Evolutionary conservation across 2,797 vertebrate species (phyloP).

Genomic region (Nannoperca obscura): DNA sequence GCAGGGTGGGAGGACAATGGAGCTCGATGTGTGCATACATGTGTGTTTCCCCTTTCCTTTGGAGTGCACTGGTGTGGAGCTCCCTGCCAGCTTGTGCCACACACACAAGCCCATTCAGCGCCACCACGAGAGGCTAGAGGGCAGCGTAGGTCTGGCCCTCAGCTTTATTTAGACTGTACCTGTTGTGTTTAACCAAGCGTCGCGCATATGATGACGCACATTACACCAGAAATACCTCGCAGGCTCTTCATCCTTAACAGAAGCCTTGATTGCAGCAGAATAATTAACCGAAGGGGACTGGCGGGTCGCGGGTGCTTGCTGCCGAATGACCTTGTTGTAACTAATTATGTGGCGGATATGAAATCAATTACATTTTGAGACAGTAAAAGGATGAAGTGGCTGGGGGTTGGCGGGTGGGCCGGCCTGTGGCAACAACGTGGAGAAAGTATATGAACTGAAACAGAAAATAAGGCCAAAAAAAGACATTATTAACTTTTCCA

Average conservation of each 20-base stretch:
- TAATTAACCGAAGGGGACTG: conserved; percentile 86
- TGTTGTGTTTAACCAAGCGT: conserved; percentile 51
- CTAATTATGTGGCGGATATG: conserved; percentile 91
- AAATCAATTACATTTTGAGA: conserved; percentile 91
- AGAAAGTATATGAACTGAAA: conserved; percentile 21
- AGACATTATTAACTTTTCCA: not conserved
- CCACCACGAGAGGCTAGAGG: conserved; percentile 52
- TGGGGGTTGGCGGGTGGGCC: conserved; percentile 23
- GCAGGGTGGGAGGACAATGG: conserved; percentile 61
- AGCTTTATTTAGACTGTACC: conserved; percentile 28
- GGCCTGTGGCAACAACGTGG: conserved; percentile 15
- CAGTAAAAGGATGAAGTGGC: conserved; percentile 72
- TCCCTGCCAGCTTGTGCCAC: conserved; percentile 53
- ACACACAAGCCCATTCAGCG: conserved; percentile 50
- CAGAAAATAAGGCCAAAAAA: not conserved
- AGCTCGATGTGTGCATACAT: conserved; percentile 49
- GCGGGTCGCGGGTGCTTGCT: conserved; percentile 88
- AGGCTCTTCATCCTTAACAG: conserved; percentile 87
- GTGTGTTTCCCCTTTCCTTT: conserved; percentile 34
- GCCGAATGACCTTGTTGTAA: conserved; percentile 90
- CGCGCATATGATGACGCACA: conserved; percentile 55
- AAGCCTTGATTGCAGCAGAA: conserved; percentile 78
- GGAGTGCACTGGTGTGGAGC: conserved; percentile 53
- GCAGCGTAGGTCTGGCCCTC: conserved; percentile 48
- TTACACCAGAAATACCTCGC: conserved; percentile 80